Evolutionary conservation across 2,113 vertebrate species (phyloP), one percentile per base, ranked within the genome.

Genomic region (Synodontis membranacea): DNA sequence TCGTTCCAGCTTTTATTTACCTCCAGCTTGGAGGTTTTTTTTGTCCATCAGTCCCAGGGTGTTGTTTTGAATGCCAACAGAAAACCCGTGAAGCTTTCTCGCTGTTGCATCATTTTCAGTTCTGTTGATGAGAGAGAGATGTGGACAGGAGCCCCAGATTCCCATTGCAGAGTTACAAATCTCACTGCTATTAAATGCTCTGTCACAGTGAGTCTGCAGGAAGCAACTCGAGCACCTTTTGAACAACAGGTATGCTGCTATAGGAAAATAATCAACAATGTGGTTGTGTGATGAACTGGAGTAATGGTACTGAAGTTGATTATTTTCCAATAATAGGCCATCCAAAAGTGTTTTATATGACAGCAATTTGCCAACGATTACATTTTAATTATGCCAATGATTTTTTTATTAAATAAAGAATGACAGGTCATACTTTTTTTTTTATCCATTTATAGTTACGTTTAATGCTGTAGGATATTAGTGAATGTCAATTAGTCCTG

Each of bases 1-100:
- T 62, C 44, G 82, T 87, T 72, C 17, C 39, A 56, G 60, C 3
- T 52, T 72, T 85, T 83, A 68, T 85, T 83, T 62, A 83, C 60
- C n/a, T n/a, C n/a, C 72, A 62, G 42, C 80, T 72, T 80, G 23
- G 79, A 1, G 31, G 11, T 39, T 17, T 70, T 50, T 83, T 31
- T 83, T 31, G 70, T 87, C 82, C 76, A 86, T 84, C 84, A 46
- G 54, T 31, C 64, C 82, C 72, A 80, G 83, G 25, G 44, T 21
- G 64, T 88, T 87, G 72, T 81, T 91, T 91, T 92, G 88, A 92
- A 92, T 93, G 9, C 34, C n/a, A 48, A 80, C 46, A 66, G 74
- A 66, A 78, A 37, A 66, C 72, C 54, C 39, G 21, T 4, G 6
- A 42, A 50, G 79, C 48, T 89, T 89, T 81, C 88, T 80, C 64